Base-by-base conservation (phyloP, 2,888 invertebrate species). In the Buathra laborator region DNA sequence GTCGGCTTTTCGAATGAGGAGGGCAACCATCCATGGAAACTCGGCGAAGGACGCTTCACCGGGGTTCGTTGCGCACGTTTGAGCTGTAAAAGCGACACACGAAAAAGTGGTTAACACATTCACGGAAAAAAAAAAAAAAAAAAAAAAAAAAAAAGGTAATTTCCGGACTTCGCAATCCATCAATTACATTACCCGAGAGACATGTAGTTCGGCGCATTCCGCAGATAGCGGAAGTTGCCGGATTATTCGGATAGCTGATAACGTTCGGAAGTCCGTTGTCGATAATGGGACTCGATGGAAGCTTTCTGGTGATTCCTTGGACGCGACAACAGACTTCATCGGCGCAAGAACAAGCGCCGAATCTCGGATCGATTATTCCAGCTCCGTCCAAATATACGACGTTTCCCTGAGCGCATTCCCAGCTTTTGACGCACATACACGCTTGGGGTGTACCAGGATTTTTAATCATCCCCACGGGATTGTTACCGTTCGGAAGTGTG, bases 1-100 rank as follows among this genome's bases (percentile, higher is more conserved):
- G 14, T 76, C 90, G 0, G 94, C 90, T 84, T 95, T 95, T 84
- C 95, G 94, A 62, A 95, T 94, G 87, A 97, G 92, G 32, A 97
- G 94, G 0, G 97, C 97, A 0, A 96, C 96, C 96, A 97, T 97
- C 97, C 97, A 98, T 0, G 97, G 97, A 92, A 97, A 97, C 93
- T 98, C 97, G 0, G 96, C 97, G 89, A 96, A 97, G 90, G 97
- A 96, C 0, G 95, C 95, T 91, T 97, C 97, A 6, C 95, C 95
- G 78, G 96, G 95, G 0, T 92, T 92, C 32, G 95, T 95, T 0
- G 96, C 93, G 0, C 88, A 88, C 83, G 85, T 37, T 16, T 67
- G 67, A 67, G 53, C 85, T 85, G 64, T 29, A 75, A 53, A 82
- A 62, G 64, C 12, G 53, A 77, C 24, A 29, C 10, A 84, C 53